phyloP scores from a whole-genome alignment of 2,113 vertebrate species.

The Serilophus lunatus region DNA sequence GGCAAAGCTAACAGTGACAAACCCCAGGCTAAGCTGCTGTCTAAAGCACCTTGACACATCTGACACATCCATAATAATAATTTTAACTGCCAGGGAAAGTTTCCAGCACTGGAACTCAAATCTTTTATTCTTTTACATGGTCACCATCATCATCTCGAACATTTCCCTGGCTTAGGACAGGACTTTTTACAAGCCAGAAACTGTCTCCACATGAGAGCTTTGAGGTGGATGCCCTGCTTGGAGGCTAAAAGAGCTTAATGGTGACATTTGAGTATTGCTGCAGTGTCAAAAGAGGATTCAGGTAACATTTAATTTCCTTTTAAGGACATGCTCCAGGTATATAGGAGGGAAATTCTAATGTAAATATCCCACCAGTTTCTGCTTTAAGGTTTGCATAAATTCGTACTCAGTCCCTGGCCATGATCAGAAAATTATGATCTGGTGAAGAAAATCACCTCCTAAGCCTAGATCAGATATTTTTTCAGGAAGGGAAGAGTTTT shows the following conservation, averaged over 20 bases:
- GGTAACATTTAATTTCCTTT: not conserved
- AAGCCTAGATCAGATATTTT: not conserved
- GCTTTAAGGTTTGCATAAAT: not conserved
- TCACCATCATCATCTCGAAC: not conserved
- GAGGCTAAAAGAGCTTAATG: not conserved
- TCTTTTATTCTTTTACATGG: not conserved
- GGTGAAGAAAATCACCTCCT: not conserved
- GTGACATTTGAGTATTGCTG: not conserved
- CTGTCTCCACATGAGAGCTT: not conserved
- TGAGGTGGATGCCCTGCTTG: not conserved
- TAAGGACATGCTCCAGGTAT: not conserved
- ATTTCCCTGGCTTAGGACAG: not conserved
- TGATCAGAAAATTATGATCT: not conserved
- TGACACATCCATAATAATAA: not conserved
- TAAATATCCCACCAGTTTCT: not conserved
- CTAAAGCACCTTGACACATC: not conserved
- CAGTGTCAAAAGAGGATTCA: not conserved
- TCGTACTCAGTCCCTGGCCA: not conserved
- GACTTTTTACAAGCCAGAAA: not conserved
- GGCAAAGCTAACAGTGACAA: not conserved
- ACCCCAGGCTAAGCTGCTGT: not conserved
- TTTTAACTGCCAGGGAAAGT: not conserved
- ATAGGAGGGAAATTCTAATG: not conserved
- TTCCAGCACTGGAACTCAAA: not conserved
- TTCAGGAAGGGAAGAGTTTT: not conserved